Evolutionary conservation across 2,113 vertebrate species (phyloP).

Genomic region (Ctenodactylus gundi): DNA sequence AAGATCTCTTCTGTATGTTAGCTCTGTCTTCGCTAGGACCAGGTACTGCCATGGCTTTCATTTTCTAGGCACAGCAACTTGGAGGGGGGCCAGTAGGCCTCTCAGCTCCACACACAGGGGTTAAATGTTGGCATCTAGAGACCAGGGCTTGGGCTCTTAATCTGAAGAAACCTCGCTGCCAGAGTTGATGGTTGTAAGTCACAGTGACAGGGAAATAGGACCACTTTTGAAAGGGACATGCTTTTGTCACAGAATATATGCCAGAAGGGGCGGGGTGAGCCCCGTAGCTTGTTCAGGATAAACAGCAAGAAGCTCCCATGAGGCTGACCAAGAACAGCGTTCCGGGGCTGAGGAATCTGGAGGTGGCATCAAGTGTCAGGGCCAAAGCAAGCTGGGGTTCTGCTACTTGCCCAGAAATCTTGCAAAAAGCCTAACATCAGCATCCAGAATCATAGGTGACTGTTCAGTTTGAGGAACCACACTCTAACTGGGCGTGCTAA

Average conservation of each 20-base stretch:
- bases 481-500: rapidly evolving
- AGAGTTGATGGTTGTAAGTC: rapidly evolving
- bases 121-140: background rate
- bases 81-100: no score
- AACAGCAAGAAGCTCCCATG: background rate
- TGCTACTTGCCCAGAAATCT: background rate
- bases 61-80: no score
- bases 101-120: no score
- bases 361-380: background rate
- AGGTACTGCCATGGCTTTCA: background rate
- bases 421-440: background rate
- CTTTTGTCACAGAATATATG: background rate
- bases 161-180: background rate
- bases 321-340: background rate
- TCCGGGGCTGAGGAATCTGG: rapidly evolving
- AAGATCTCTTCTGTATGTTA: background rate
- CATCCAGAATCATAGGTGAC: background rate
- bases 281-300: background rate
- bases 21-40: rapidly evolving
- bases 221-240: background rate
- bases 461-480: background rate
- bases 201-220: background rate
- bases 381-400: background rate
- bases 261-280: background rate
- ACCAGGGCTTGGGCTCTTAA: background rate